Conservation (phyloP, 1,140 invertebrate genomes). For the Halotydeus destructor region DNA sequence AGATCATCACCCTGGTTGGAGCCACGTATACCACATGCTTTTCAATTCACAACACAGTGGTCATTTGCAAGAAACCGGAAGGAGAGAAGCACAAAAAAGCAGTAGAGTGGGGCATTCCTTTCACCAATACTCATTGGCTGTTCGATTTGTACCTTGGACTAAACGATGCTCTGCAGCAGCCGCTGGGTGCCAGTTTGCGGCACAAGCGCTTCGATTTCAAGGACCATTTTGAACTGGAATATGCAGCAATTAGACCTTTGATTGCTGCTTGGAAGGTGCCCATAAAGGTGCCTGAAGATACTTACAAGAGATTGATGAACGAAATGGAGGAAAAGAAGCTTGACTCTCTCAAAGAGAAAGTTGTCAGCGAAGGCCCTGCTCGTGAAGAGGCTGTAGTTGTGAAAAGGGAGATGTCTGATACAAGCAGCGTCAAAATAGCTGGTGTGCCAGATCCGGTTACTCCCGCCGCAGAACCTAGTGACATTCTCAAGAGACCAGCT, state of each 20-base stretch:
- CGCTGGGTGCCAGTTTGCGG: slow-evolving; percentile 52
- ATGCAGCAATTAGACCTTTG: slow-evolving; percentile 59
- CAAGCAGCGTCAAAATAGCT: too few relatives aligned
- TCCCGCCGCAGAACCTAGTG: too few relatives aligned
- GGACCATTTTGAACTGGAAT: slow-evolving; percentile 65
- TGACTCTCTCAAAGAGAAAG: neutral
- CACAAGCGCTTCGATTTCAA: slow-evolving; percentile 64
- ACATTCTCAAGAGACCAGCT: too few relatives aligned
- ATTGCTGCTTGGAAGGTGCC: slow-evolving; percentile 82
- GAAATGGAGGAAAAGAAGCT: neutral
- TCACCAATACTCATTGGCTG: slow-evolving; percentile 81
- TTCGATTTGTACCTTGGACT: slow-evolving; percentile 75
- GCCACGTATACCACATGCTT: slow-evolving; percentile 48
- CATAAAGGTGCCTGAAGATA: slow-evolving; percentile 62
- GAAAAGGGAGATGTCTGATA: too few relatives aligned
- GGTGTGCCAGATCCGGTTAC: too few relatives aligned
- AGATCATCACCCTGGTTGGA: slow-evolving; percentile 63
- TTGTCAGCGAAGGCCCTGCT: too few relatives aligned
- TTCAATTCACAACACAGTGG: slow-evolving; percentile 30
- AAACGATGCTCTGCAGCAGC: slow-evolving; percentile 40
- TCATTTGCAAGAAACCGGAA: slow-evolving; percentile 40
- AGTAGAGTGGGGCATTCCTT: slow-evolving; percentile 55
- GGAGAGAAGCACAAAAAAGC: slow-evolving; percentile 71
- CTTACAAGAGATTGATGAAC: neutral
- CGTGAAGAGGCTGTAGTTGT: too few relatives aligned